Evolutionary conservation across 2,797 vertebrate genomes (phyloP), one percentile per base, ranked within the genome.

Genomic region (Gymnothorax reevesii): DNA sequence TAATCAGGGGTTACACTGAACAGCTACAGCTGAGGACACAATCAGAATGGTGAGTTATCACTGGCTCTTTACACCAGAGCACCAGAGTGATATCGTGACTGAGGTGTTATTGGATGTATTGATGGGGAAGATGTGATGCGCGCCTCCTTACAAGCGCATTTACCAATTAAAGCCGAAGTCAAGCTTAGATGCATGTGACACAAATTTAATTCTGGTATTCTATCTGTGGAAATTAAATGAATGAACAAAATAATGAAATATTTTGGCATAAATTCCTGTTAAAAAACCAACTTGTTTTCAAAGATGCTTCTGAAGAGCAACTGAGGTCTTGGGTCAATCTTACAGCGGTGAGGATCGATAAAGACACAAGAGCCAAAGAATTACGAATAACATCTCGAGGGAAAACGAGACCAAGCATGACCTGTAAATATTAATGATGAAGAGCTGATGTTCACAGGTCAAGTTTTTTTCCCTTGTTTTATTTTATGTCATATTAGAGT

Each of bases 321-420:
- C 42, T 84, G 83, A 52, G n/a, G 59, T 69, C 49, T 49, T 27
- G 15, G 12, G 57, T 83, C 82, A 42, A 83, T 83, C 59, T 42
- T 49, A 62, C 59, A 7, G 25, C 27, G 7, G 82, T 83, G 82
- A 83, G 57, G 62, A 83, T 60, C 57, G 27, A 83, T 83, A 1
- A 2, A 27, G 82, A 82, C 20, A 0, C 12, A n/a, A 52, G 25
- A 73, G 22, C 54, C 8, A 4, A 57, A 55, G 52, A 82, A 55
- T 55, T 25, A 82, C 79, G n/a, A 82, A 57, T 57, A 2, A 9
- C 52, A 82, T 54, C 79, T 82, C 57, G 79, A 13, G 17, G 77
- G 2, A 13, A 80, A 55, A 80, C 33, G 33, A 42, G 33, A 42
- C 33, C 33, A 54, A 20, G 1, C 42, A 54, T 80, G 33, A 2